These are phyloP conservation scores for Carposina sasakii DNA, from an alignment of 1,140 invertebrate genomes.

Conservation along the genomic window DNA sequence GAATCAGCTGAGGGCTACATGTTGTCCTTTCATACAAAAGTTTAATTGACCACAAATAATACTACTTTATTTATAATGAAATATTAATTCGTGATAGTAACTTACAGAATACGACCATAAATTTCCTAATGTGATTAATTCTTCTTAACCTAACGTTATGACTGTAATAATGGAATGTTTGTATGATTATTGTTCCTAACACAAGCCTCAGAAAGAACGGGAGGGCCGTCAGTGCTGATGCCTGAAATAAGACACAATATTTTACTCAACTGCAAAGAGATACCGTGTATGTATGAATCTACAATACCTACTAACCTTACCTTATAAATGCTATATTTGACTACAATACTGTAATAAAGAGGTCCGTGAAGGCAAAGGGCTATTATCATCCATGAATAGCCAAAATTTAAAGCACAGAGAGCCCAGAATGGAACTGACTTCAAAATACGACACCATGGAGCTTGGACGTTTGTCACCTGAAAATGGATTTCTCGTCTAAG, in stretches of 20 bases:
- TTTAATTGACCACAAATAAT: no score
- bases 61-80: no score
- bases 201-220: slow-evolving; percentile 56
- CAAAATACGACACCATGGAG: slow-evolving; percentile 54
- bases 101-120: slow-evolving; percentile 60
- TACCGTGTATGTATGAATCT: no score
- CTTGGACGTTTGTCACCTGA: slow-evolving; percentile 50
- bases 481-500: not conserved
- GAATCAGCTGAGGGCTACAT: no score
- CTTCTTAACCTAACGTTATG: slow-evolving; percentile 26
- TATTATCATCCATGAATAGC: slow-evolving; percentile 62
- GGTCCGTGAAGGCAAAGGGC: slow-evolving; percentile 54
- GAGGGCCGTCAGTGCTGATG: slow-evolving; percentile 50
- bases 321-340: slow-evolving; percentile 45
- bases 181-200: slow-evolving; percentile 51
- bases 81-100: no score
- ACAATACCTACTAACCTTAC: slow-evolving; percentile 43
- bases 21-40: no score
- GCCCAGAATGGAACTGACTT: slow-evolving; percentile 56
- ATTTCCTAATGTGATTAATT: slow-evolving; percentile 48
- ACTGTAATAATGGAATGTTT: slow-evolving; percentile 53
- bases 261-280: no score
- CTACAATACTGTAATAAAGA: slow-evolving; percentile 45
- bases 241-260: no score
- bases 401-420: slow-evolving; percentile 54